These are phyloP conservation scores for Nettapus auritus DNA, from an alignment of 2,113 vertebrate genomes.

Conservation along the genomic window DNA sequence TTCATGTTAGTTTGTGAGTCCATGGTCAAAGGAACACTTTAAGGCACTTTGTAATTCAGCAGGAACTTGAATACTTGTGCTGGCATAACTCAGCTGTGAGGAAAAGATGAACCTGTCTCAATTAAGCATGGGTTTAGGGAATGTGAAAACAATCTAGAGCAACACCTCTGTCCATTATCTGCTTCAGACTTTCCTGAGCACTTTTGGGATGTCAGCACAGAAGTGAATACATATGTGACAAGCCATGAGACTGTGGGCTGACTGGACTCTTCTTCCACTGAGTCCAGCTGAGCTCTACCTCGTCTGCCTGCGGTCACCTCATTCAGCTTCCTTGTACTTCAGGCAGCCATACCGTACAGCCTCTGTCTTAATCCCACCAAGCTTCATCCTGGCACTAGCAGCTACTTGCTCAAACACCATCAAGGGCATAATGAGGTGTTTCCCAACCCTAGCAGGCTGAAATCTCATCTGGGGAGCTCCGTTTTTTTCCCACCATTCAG, in stretches of 20 bases:
- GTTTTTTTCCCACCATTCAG: neutral
- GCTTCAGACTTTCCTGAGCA: neutral
- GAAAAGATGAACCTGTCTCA: neutral
- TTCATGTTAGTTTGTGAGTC: neutral
- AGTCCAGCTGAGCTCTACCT: neutral
- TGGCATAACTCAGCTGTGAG: neutral
- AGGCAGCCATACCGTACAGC: neutral
- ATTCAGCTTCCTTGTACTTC: neutral
- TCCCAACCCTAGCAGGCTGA: neutral
- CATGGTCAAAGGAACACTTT: neutral
- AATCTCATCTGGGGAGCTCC: neutral
- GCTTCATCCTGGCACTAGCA: neutral
- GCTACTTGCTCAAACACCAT: neutral
- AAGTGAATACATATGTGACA: neutral
- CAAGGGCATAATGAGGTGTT: neutral
- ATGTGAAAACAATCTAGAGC: neutral
- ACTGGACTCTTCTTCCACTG: neutral
- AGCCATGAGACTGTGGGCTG: neutral
- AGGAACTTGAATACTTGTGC: neutral
- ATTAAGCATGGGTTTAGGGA: neutral
- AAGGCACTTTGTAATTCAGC: neutral
- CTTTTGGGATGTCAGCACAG: neutral
- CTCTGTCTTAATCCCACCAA: neutral
- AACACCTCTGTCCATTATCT: neutral
- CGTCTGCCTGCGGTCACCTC: neutral